Evolutionary conservation across 2,797 vertebrate genomes (phyloP), one percentile per base, ranked within the genome.

Genomic region (Pygocentrus nattereri): DNA sequence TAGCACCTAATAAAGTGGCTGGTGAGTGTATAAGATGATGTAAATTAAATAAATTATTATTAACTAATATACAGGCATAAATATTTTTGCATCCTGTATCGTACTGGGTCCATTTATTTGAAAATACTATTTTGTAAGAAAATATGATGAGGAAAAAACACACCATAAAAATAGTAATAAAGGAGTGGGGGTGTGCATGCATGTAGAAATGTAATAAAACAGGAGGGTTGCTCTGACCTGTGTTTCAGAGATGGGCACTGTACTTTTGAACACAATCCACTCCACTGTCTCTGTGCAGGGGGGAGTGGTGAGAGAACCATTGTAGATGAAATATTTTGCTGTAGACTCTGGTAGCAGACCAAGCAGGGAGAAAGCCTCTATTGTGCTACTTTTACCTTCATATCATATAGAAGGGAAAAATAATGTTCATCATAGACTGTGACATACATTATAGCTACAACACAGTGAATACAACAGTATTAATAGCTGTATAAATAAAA

Each of bases 251-350:
- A 99, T 97, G 89, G 90, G 92, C 79, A 96, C 95, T 0, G 95
- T 94, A 81, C 97, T 94, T 93, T 97, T 98, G 87, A 99, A 98
- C 76, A 99, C 89, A 79, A 99, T 94, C 98, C 98, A 99, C 87
- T 99, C 96, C 74, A 98, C 98, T 0, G 91, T 93, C 91, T 99
- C 98, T 0, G 93, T 95, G 92, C 98, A 99, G 30, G 98, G 98
- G 21, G 98, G 98, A 3, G 93, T 84, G 0, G 97, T 97, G 73
- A 99, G 89, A 0, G 98, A 99, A 34, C 98, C 98, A 27, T 99
- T 99, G 82, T 99, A 99, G 85, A 95, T 97, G 88, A 97, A 99
- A 85, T 98, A 99, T 88, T 98, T 98, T 81, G 97, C 95, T 0
- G 96, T 98, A 85, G 95, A 92, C 31, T 97, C 95, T 0, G 98